Base-by-base conservation (phyloP, 2,113 vertebrate genomes). In the Eira barbara region DNA sequence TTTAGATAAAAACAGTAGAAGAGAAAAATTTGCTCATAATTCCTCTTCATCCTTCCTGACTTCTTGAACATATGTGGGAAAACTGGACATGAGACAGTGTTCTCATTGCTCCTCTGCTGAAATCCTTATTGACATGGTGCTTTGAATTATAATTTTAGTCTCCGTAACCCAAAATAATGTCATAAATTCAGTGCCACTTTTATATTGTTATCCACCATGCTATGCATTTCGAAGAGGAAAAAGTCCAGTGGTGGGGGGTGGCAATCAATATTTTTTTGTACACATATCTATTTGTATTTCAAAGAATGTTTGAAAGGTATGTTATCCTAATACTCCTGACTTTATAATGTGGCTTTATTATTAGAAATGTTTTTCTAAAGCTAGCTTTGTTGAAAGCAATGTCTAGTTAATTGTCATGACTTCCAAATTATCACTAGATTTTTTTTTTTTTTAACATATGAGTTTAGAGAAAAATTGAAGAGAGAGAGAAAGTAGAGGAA, bases 1-100 rank as follows among this genome's bases (percentile, higher is more conserved):
- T 94, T 25, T 45, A 39, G 39, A 42, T 83, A 59, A 89, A 95
- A 93, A 52, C n/a, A 79, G 21, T 18, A 59, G 14, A 39, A 52
- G 9, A 76, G 25, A 80, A 61, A 36, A 88, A 3, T 34, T 78
- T 83, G 10, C 7, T 85, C 20, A 39, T 1, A 2, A 17, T 89
- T 0, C 3, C 2, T 49, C 5, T 67, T 76, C 45, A 52, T 2
- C 3, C 3, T n/a, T 29, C 65, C 21, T 91, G 17, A 3, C 10
- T 93, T 39, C 1, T 13, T 52, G 18, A 80, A 89, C 6, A 21
- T 2, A 34, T 15, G 9, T 3, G 12, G 2, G 11, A 49, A 95
- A 83, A 65, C 1, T 10, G 17, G 2, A n/a, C 29, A 36, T 6
- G 1, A 36, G 27, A 61, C 34, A 89, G 8, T 15, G 8, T 55